Evolutionary conservation across 2,888 invertebrate species (phyloP).

Genomic region (Xestoiulus laeticollis): DNA sequence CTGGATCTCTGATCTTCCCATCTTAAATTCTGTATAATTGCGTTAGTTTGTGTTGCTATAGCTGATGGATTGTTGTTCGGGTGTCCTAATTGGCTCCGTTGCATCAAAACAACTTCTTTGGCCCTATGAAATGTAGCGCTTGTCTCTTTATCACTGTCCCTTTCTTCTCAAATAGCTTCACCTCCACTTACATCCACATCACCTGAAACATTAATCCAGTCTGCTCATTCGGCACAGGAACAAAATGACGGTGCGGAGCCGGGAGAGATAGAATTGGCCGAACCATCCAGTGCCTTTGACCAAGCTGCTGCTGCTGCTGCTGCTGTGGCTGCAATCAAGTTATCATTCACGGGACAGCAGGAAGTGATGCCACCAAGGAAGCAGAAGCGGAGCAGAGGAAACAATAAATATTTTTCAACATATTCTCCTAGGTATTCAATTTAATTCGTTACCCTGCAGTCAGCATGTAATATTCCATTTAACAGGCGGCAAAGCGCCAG

Average conservation of each 20-base stretch:
- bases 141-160: not conserved
- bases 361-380: not conserved
- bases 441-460: no score
- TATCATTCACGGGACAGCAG: not conserved
- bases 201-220: not conserved
- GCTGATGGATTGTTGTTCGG: no score
- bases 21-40: no score
- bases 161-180: not conserved
- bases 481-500: no score
- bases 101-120: not conserved
- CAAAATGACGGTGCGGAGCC: not conserved
- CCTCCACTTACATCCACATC: not conserved
- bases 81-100: no score
- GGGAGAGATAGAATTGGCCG: not conserved
- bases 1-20: no score
- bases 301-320: not conserved
- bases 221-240: not conserved
- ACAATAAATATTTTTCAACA: conserved; percentile 48
- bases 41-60: no score
- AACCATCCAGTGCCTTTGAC: not conserved
- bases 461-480: no score
- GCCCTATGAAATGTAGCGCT: not conserved
- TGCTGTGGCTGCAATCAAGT: not conserved
- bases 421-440: conserved; percentile 44
- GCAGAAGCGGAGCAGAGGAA: conserved; percentile 39